Evolutionary conservation across 2,113 vertebrate genomes (phyloP), one percentile per base, ranked within the genome.

Genomic region (Takifugu flavidus): DNA sequence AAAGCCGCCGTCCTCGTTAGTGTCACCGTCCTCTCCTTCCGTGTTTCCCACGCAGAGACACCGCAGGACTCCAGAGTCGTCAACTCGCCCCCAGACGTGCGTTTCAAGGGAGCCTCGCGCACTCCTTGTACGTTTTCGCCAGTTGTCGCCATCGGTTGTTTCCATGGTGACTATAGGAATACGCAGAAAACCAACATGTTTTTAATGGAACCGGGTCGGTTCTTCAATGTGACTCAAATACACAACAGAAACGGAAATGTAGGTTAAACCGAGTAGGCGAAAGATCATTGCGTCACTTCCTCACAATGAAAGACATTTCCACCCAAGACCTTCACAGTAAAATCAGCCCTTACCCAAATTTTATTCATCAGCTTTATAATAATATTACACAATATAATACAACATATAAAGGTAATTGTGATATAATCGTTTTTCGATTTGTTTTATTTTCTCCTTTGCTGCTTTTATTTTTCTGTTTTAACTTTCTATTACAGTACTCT

Each of bases 31-130:
- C 3, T 70, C 76, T 39, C 34, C 34, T 61, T 72, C 77, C 55
- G 83, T 59, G 67, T 90, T 89, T 20, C 75, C 82, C 49, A 75
- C 74, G 61, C 76, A 82, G 45, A 85, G 46, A 44, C 85, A 72
- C 44, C 87, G 82, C 54, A 89, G 74, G 25, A 88, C 87, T 4
- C 61, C 13, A 28, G 59, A 25, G 46, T 62, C 67, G 47, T 60
- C 72, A 11, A 50, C 67, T 72, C 49, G 59, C 2, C 56, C 60
- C 29, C 60, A 53, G 3, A 56, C 31, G 63, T 49, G 65, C 59
- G 53, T 68, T 53, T 61, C 67, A 62, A 57, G 42, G 67, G 57
- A 54, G 49, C 65, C 74, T 73, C 64, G 61, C 26, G 54, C 56
- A 39, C 76, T 80, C 59, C 82, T 78, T 25, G 83, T 73, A 56